phyloP scores from a whole-genome alignment of 2,113 vertebrate species.

The Aspidoscelis tigris region DNA sequence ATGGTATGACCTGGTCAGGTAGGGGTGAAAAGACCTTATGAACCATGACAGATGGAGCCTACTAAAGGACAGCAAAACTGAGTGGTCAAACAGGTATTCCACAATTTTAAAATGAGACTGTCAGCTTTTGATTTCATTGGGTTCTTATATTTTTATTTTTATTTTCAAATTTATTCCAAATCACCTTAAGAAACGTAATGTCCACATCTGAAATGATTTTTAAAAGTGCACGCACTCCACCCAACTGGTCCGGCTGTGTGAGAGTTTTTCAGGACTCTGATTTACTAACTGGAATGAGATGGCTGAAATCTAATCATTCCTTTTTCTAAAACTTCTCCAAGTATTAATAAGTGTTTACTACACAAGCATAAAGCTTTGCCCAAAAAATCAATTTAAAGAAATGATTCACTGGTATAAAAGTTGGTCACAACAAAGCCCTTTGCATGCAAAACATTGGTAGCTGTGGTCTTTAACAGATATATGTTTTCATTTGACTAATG shows the following conservation, averaged over 20 bases:
- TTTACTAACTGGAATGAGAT: not conserved
- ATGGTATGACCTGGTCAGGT: too few relatives aligned
- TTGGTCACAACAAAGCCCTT: not conserved
- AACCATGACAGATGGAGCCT: too few relatives aligned
- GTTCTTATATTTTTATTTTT: not conserved
- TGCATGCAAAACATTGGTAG: not conserved
- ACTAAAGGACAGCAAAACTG: too few relatives aligned
- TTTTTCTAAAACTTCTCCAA: too few relatives aligned
- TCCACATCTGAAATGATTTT: too few relatives aligned
- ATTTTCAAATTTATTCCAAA: too few relatives aligned
- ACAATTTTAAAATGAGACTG: too few relatives aligned
- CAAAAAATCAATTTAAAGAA: not conserved
- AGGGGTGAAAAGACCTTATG: too few relatives aligned
- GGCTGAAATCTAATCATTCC: not conserved
- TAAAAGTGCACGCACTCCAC: too few relatives aligned
- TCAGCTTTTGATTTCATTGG: too few relatives aligned
- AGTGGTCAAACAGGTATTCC: not conserved
- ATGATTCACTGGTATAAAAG: not conserved
- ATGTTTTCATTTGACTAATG: slow-evolving; percentile 24
- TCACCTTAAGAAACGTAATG: too few relatives aligned
- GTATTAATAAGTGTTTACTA: not conserved
- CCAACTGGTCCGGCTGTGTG: too few relatives aligned
- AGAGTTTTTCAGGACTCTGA: not conserved
- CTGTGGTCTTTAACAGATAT: not conserved
- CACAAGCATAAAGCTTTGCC: not conserved